A percentile compares a stretch with the other conserved stretches of the same genome.
Conservation (phyloP, 2,797 vertebrate species). For the Enteromius thamalakanensis region DNA sequence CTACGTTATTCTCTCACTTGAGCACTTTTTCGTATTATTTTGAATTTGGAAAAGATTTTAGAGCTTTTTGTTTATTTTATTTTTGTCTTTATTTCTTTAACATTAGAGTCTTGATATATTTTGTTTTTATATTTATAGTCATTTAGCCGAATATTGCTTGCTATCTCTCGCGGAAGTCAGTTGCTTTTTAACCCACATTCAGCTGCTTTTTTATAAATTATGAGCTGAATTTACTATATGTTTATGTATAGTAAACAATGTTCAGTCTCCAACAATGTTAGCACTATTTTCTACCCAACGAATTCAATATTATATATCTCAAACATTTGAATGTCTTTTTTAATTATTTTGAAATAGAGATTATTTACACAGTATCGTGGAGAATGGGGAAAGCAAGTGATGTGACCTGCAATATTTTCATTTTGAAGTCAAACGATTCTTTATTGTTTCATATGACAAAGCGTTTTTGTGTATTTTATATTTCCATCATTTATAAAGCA, state of each 20-base stretch:
- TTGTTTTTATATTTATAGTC: constrained; percentile 70
- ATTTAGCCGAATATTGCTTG: constrained; percentile 61
- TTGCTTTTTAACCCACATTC: constrained; percentile 50
- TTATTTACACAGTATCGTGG: constrained; percentile 36
- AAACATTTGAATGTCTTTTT: constrained; percentile 53
- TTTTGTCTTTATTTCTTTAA: constrained; percentile 57
- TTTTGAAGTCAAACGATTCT: constrained; percentile 17
- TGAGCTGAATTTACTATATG: constrained; percentile 43
- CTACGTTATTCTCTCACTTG: constrained; percentile 74
- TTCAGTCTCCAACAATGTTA: constrained; percentile 49
- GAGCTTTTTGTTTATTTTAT: constrained; percentile 60
- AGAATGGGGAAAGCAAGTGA: constrained; percentile 31
- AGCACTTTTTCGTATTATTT: constrained; percentile 78
- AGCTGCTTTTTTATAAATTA: constrained; percentile 51
- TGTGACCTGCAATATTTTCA: constrained; percentile 44
- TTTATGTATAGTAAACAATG: constrained; percentile 52
- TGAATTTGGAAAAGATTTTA: constrained; percentile 63
- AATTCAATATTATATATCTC: constrained; percentile 55
- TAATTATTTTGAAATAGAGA: constrained; percentile 51
- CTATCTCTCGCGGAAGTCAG: constrained; percentile 59
- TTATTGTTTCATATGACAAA: constrained; percentile 32
- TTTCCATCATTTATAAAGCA: constrained; percentile 39
- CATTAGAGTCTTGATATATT: constrained; percentile 67
- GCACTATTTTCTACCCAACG: constrained; percentile 51
- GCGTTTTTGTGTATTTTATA: constrained; percentile 22